Evolutionary conservation across 2,113 vertebrate genomes (phyloP), one percentile per base, ranked within the genome.

Genomic region (Gulo gulo): DNA sequence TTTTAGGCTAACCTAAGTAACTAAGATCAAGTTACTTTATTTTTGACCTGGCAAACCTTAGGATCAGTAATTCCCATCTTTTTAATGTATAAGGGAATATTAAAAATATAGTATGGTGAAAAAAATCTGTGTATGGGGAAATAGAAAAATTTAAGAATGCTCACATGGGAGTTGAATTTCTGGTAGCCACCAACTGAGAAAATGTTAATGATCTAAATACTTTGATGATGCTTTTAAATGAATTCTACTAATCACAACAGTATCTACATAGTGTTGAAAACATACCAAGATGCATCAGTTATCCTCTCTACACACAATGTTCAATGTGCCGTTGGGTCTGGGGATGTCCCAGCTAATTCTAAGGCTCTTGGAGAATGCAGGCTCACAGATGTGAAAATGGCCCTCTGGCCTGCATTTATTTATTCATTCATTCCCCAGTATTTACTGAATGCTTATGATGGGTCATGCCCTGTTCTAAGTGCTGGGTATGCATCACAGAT

Each of bases 41-140:
- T 78, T 90, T 86, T 82, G 26, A 71, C 39, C 45, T 57, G 59
- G 10, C 81, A 81, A 96, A 52, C 42, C 29, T 87, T 89, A 57
- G 73, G 59, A 34, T 80, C 31, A 88, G 47, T 87, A 90, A 59
- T 31, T 83, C 11, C 14, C 55, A 88, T 86, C n/a, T 97, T 95
- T 82, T 88, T 92, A 92, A 83, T n/a, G 6, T 93, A 63, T 50
- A 88, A 82, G 73, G 57, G 78, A 94, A 67, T 82, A 81, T 69
- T 88, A 90, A 67, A 80, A 63, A 92, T 39, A 91, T 42, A 82
- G 90, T 88, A 69, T 73, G 79, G 29, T 95, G 55, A 73, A 94
- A 94, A 94, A 96, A 88, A 79, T 69, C 15, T 71, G 9, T 61
- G 24, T 84, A 79, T 42, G 20, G 73, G 55, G 50, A 97, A 95